Evolutionary conservation across 30 jellyfish, hydroid and myxozoan genomes (phyloP), one percentile per base, ranked within the genome.

Genomic region (Aurelia coerulea): DNA sequence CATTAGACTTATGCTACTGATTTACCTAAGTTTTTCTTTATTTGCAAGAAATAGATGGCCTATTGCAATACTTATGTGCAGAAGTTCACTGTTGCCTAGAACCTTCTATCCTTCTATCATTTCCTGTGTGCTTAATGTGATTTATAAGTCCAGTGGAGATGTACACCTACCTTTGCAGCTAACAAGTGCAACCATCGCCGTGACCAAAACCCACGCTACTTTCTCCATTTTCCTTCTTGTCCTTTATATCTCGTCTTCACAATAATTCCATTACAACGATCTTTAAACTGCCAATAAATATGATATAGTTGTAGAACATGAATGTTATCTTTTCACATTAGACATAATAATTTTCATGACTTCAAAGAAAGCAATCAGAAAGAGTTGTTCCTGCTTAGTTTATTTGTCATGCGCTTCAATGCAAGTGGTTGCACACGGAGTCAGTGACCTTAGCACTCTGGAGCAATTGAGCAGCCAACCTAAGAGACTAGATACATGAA

Each of bases 361-460:
- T 62, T 62, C 72, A 62, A 62, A 62, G 31, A 32, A 10, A 18
- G 77, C 77, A 66, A 29, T 19, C 35, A 29, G 18, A 17, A 66
- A 66, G 53, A 66, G 11, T 14, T 39, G 19, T 10, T 16, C 42
- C 72, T 49, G 37, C 16, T 49, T 8, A 49, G 53, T n/a, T 76
- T 62, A 76, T 56, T 76, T 76, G 86, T 76, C 75, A 58, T 54
- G n/a, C 42, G 75, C 37, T 56, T 58, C 68, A 29, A 53, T 76
- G 86, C 92, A 56, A 73, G 92, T 83, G 92, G 81, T 62, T 50
- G 92, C 67, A 83, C 86, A 70, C 86, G 86, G 63, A 73, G 53
- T 71, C 92, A 83, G 86, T 83, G 92, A 83, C 92, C 92, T 83
- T 68, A 39, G 35, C 39, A 10, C 29, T 15, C 85, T 15, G 17